Evolutionary conservation across 2,113 vertebrate genomes (phyloP).

Genomic region (Aix galericulata): DNA sequence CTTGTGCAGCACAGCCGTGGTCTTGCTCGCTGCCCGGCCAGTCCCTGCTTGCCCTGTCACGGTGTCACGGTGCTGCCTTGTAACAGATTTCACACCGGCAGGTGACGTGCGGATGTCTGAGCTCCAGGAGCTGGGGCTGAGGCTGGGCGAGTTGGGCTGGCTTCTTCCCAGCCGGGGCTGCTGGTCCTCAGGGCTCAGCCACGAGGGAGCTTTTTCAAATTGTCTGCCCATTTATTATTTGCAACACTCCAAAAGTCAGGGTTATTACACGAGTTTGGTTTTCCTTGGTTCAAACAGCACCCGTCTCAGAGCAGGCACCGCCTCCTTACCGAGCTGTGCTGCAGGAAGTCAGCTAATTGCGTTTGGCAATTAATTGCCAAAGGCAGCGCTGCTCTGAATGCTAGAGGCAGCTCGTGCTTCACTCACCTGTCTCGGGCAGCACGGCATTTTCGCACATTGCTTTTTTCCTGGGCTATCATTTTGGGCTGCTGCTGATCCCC

Average conservation of each 20-base stretch:
- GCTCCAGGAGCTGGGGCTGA: too few species aligned
- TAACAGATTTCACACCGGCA: rapidly evolving
- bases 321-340: rapidly evolving
- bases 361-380: background rate
- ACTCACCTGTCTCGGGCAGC: background rate
- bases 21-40: rapidly evolving
- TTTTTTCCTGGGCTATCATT: rapidly evolving
- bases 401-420: background rate
- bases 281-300: rapidly evolving
- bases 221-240: background rate
- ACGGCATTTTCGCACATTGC: background rate
- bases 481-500: rapidly evolving
- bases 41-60: background rate
- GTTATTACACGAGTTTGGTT: rapidly evolving
- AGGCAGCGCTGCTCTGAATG: background rate
- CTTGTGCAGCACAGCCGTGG: rapidly evolving
- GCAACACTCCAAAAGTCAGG: background rate
- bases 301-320: rapidly evolving
- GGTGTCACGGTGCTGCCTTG: rapidly evolving
- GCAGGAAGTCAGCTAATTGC: background rate
- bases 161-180: background rate
- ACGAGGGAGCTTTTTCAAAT: rapidly evolving
- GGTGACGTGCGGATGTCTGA: background rate
- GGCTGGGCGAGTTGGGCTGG: background rate
- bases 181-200: rapidly evolving